Conservation (phyloP, 2,797 vertebrate genomes). For the Periophthalmus magnuspinnatus region DNA sequence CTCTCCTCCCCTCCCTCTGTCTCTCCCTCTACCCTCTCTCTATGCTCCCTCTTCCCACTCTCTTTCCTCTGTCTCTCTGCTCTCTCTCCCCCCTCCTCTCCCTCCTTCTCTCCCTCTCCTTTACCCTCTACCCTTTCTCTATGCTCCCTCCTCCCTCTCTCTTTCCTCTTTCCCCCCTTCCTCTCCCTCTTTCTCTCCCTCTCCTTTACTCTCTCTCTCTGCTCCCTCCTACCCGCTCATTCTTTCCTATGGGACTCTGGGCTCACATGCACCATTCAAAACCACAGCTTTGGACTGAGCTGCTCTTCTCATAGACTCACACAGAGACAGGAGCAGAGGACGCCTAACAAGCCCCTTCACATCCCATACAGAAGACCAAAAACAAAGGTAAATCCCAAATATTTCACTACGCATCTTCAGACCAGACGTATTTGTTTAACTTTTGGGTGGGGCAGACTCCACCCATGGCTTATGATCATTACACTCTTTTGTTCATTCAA, state of each 20-base stretch:
- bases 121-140: neutral
- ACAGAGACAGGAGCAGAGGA: constrained; percentile 1
- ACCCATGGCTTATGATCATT: constrained; percentile 34
- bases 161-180: neutral
- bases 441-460: constrained; percentile 55
- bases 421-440: constrained; percentile 6
- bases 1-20: too few species aligned
- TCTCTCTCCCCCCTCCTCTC: too few species aligned
- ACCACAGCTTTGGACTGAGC: constrained; percentile 30
- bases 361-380: constrained; percentile 9
- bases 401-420: neutral
- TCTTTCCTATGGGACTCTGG: constrained; percentile 67
- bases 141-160: neutral
- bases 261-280: constrained; percentile 33
- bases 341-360: neutral
- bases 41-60: too few species aligned
- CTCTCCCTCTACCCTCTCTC: too few species aligned
- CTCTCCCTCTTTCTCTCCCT: neutral
- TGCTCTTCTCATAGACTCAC: neutral
- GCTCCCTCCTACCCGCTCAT: constrained; percentile 65
- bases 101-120: too few species aligned
- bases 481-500: constrained; percentile 1
- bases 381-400: constrained; percentile 50
- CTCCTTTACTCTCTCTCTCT: neutral
- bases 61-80: neutral